Evolutionary conservation across 2,113 vertebrate species (phyloP).

Genomic region (Zootoca vivipara): DNA sequence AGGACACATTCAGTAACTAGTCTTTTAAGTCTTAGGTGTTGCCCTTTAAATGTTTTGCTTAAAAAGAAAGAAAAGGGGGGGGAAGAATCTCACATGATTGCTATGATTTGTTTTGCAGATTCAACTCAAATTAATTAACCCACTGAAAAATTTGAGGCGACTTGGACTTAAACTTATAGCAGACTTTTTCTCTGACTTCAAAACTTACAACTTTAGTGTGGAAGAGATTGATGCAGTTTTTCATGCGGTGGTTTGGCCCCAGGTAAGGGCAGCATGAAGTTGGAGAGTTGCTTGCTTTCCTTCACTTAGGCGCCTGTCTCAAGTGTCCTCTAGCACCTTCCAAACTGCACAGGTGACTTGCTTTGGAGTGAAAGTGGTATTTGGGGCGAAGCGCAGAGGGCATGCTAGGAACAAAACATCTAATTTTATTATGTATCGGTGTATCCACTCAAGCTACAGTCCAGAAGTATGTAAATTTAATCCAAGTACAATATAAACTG

Average conservation of each 20-base stretch:
- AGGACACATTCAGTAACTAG: not conserved
- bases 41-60: conserved; percentile 12
- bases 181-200: conserved; percentile 89
- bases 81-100: not conserved
- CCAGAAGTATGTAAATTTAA: conserved; percentile 7
- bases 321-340: not conserved
- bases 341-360: not conserved
- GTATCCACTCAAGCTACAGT: not conserved
- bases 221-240: conserved; percentile 93
- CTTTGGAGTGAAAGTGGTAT: not conserved
- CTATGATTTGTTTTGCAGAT: conserved; percentile 75
- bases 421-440: not conserved
- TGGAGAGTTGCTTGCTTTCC: not conserved
- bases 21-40: not conserved
- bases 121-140: conserved; percentile 85
- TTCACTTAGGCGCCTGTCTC: not conserved
- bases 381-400: not conserved
- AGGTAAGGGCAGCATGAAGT: conserved; percentile 74
- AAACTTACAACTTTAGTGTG: conserved; percentile 84
- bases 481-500: not conserved
- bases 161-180: conserved; percentile 88
- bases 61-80: not conserved
- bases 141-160: conserved; percentile 91
- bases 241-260: conserved; percentile 90
- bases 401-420: not conserved